Evolutionary conservation across 2,797 vertebrate genomes (phyloP).

Genomic region (Periparus ater): DNA sequence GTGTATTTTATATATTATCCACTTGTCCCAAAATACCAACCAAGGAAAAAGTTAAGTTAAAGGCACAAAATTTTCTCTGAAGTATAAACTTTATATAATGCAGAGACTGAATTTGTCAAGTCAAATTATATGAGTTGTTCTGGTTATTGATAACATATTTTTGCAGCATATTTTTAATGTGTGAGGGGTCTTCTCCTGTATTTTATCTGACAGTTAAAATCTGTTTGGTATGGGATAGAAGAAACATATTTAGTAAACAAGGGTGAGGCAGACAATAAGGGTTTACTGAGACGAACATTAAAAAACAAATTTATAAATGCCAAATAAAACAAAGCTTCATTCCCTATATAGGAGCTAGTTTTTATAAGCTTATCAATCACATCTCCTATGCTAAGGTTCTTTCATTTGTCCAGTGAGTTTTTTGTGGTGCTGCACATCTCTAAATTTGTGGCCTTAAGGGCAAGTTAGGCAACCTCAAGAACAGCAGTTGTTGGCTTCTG

Average conservation of each 20-base stretch:
- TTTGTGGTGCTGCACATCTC: neutral
- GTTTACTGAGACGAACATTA: neutral
- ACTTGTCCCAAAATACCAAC: neutral
- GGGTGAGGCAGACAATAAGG: neutral
- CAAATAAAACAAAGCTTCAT: neutral
- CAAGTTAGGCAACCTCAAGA: neutral
- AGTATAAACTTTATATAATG: neutral
- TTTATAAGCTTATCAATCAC: neutral
- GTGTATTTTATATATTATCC: neutral
- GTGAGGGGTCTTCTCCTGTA: rapidly evolving
- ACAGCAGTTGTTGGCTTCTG: neutral
- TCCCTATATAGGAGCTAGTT: neutral
- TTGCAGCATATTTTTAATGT: rapidly evolving
- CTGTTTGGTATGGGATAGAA: neutral
- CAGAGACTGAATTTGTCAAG: neutral
- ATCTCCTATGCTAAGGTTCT: neutral
- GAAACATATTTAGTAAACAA: neutral
- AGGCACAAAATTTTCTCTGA: neutral
- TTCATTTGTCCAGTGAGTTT: neutral
- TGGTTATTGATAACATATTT: neutral
- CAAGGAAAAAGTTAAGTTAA: neutral
- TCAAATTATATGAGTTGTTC: neutral
- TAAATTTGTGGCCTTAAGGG: neutral
- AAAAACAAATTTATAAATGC: neutral
- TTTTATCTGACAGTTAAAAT: neutral